Percentiles rank a stretch among this genome's conserved stretches.
These are phyloP conservation scores for Nesogale talazaci DNA, from an alignment of 2,113 vertebrate genomes.

Conservation along the genomic window DNA sequence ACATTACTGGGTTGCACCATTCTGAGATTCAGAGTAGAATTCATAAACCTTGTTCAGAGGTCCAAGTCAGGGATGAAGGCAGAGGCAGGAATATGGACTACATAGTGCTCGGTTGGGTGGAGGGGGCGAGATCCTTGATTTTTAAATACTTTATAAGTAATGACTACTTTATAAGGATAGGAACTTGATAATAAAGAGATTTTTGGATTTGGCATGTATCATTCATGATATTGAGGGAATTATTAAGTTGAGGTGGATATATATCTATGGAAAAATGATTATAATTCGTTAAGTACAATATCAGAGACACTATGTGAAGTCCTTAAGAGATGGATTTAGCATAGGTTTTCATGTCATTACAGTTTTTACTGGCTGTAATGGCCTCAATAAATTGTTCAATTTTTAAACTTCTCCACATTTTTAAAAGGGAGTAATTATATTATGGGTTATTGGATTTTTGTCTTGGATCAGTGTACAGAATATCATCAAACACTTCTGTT, in stretches of 20 bases:
- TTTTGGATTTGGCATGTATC: too few relatives aligned
- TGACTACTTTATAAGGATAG: background rate
- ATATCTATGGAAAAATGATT: background rate
- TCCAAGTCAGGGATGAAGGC: background rate
- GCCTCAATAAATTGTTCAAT: background rate
- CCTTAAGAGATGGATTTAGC: background rate
- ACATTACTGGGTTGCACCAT: background rate
- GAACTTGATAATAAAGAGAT: too few relatives aligned
- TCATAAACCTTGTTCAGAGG: background rate
- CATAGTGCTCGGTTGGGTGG: background rate
- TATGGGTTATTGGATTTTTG: background rate
- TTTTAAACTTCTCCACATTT: background rate
- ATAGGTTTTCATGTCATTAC: background rate
- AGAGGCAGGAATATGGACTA: rapidly evolving
- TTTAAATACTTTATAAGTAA: background rate
- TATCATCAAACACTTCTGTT: background rate
- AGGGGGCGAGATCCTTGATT: background rate
- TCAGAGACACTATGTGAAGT: background rate
- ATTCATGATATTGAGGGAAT: too few relatives aligned
- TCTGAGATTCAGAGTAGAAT: background rate
- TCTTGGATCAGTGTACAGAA: background rate
- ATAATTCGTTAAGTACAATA: background rate
- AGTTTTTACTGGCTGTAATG: background rate
- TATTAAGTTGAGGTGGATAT: too few relatives aligned
- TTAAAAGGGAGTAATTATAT: background rate